A percentile compares a stretch with the other conserved stretches of the same genome.
These are phyloP conservation scores for Caretta caretta DNA, from an alignment of 2,113 vertebrate genomes.

Conservation along the genomic window DNA sequence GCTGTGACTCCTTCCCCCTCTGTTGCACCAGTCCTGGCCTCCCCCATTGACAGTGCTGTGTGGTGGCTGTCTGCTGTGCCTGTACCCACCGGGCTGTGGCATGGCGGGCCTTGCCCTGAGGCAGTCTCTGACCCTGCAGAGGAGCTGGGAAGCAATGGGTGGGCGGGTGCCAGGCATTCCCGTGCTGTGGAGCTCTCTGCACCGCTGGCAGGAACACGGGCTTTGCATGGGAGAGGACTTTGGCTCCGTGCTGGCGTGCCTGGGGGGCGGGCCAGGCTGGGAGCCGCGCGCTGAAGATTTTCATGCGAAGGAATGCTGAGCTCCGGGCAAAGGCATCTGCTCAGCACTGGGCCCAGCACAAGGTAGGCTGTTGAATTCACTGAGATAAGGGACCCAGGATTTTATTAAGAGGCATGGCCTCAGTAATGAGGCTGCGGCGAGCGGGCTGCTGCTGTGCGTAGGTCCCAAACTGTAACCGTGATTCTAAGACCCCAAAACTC, in stretches of 20 bases:
- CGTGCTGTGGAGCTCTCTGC: too few species aligned
- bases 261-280: neutral
- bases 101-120: too few species aligned
- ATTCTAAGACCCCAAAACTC: too few species aligned
- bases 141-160: too few species aligned
- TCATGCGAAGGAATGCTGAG: neutral
- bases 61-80: too few species aligned
- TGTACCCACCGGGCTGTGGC: too few species aligned
- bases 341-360: neutral
- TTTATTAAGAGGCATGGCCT: neutral
- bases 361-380: neutral
- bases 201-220: too few species aligned
- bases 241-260: neutral
- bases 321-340: neutral
- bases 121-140: too few species aligned
- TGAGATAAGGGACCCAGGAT: neutral
- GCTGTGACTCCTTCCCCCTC: too few species aligned
- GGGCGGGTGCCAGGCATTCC: too few species aligned
- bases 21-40: too few species aligned
- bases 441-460: neutral
- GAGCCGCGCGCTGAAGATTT: neutral
- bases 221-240: neutral
- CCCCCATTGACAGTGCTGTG: too few species aligned
- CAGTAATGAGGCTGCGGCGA: neutral
- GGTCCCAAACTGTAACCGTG: neutral